Conservation (phyloP, 2,113 vertebrate species). For the Python bivittatus region DNA sequence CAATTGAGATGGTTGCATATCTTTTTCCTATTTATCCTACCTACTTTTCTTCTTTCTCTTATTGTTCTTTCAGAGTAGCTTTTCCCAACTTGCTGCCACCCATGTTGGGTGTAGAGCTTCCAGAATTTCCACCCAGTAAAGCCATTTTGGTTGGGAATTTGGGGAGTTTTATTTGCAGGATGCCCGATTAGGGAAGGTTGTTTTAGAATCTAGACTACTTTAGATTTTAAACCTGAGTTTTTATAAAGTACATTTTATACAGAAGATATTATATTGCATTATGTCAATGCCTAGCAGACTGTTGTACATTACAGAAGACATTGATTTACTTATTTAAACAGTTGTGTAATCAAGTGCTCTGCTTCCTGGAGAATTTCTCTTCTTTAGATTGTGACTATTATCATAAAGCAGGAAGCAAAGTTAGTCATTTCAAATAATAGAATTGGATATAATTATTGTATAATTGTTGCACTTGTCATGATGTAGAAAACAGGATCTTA, state of each 20-base stretch:
- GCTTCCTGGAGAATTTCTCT: not conserved
- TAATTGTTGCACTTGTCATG: not conserved
- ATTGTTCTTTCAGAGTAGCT: not conserved
- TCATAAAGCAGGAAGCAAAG: not conserved
- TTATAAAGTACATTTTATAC: not conserved
- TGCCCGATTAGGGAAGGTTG: not conserved
- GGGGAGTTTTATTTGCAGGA: not conserved
- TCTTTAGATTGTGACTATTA: not conserved
- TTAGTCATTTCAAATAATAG: not conserved
- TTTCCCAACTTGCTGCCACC: not conserved
- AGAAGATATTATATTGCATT: not conserved
- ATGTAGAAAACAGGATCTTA: not conserved
- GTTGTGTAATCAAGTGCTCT: not conserved
- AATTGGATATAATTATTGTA: not conserved
- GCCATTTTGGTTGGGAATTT: not conserved
- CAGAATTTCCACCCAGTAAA: not conserved
- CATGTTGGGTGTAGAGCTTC: not conserved
- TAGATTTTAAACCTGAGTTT: not conserved
- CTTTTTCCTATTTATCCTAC: not conserved
- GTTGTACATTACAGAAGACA: not conserved
- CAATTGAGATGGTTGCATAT: not conserved
- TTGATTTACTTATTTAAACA: not conserved
- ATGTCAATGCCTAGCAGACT: not conserved
- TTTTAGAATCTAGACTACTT: not conserved
- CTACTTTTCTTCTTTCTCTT: too few species aligned